phyloP scores from a whole-genome alignment of 2,888 invertebrate genomes.

The Heliconius sara region DNA sequence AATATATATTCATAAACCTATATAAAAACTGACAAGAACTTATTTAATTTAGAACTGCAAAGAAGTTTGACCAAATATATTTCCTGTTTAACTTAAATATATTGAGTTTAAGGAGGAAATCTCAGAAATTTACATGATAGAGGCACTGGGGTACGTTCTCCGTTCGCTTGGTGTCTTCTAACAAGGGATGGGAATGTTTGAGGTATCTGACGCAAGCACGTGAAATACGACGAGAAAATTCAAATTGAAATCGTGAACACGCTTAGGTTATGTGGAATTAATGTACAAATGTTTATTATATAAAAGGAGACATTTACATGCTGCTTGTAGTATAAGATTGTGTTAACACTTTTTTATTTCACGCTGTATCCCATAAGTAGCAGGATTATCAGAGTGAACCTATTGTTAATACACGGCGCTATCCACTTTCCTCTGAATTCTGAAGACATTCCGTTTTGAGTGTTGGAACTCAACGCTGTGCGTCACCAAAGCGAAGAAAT shows the following conservation, averaged over 20 bases:
- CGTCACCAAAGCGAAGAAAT: too few relatives aligned
- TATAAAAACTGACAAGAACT: background rate
- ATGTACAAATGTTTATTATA: slow-evolving; percentile 52
- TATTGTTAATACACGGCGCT: too few relatives aligned
- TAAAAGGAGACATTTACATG: slow-evolving; percentile 5
- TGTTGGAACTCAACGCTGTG: too few relatives aligned
- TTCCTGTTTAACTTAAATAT: slow-evolving; percentile 66
- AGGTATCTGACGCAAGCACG: slow-evolving; percentile 70
- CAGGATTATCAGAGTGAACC: too few relatives aligned
- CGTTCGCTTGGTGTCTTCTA: slow-evolving; percentile 60
- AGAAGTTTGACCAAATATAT: slow-evolving; percentile 40
- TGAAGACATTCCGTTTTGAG: too few relatives aligned
- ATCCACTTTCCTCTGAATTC: too few relatives aligned
- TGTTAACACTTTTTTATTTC: too few relatives aligned
- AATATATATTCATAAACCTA: background rate
- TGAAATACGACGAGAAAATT: slow-evolving; percentile 71
- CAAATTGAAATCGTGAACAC: slow-evolving; percentile 71
- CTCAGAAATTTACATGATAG: slow-evolving; percentile 78
- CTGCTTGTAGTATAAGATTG: background rate
- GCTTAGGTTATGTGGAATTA: slow-evolving; percentile 64
- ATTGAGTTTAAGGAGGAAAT: slow-evolving; percentile 73
- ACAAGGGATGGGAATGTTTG: slow-evolving; percentile 76
- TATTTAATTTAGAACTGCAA: background rate
- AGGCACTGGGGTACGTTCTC: slow-evolving; percentile 59
- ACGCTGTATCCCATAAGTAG: too few relatives aligned